Base-by-base conservation (phyloP, 2,113 vertebrate species). In the Hippocampus barbouri region DNA sequence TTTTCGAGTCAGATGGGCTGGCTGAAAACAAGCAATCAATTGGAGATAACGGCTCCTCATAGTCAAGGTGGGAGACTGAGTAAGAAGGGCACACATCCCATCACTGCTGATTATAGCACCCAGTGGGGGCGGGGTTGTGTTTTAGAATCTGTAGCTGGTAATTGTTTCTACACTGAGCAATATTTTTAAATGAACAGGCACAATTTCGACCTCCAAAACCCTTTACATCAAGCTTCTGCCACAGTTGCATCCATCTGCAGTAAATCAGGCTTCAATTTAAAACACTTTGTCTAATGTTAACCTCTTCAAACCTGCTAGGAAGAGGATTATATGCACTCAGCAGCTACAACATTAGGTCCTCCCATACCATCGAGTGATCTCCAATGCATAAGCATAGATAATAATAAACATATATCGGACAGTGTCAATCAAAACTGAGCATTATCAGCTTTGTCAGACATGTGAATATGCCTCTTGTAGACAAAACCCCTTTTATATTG, bases 71-170 rank as follows among this genome's bases (percentile, higher is more conserved):
- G 85, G 69, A 84, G 56, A 85, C 86, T 83, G 81, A 85, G 74
- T 79, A 78, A 77, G 68, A 69, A 40, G 63, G 63, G 12, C 41
- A 47, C 80, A 80, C 71, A 77, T 70, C 82, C 78, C 86, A 88
- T 86, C 86, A 83, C 75, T 66, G 79, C 80, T 89, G 87, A 89
- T 92, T 91, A 89, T 90, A 89, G 80, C 79, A 75, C 81, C 82
- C 83, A 82, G 86, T 75, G 76, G 83, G 68, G 25, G 25, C 25
- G 70, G n/a, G n/a, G n/a, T n/a, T n/a, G 6, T 23, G 6, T 18
- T 61, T 61, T 34, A 12, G 16, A 34, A 47, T 47, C 64, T 25
- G 41, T 40, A 47, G 64, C 18, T 47, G 21, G 2, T 65, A 27
- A 66, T 6, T 56, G 71, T 81, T 68, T 78, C 21, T n/a, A 45